Conservation (phyloP, 37 sponge, comb jelly and placozoan genomes). For the Aplysina aerophoba region DNA sequence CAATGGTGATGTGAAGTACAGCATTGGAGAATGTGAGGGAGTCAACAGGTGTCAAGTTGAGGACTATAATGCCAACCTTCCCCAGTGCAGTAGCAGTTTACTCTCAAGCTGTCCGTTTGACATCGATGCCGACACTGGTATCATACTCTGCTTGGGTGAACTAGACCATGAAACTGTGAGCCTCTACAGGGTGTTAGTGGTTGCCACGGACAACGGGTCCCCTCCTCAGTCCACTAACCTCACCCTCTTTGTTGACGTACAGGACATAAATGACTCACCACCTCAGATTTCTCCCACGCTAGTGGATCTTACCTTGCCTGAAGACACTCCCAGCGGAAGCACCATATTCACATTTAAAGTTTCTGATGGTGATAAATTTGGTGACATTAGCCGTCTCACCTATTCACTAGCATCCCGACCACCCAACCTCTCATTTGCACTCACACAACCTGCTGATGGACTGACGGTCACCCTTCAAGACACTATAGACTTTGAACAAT, state of each 20-base stretch:
- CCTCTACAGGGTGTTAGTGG: neutral
- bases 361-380: constrained; percentile 5
- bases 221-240: neutral
- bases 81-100: too few relatives aligned
- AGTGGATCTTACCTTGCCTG: neutral
- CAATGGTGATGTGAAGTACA: constrained; percentile 55
- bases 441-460: neutral
- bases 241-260: neutral
- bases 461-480: neutral
- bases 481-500: neutral
- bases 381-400: neutral
- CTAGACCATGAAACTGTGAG: constrained; percentile 4
- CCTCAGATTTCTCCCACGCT: neutral
- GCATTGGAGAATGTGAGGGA: neutral
- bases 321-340: neutral
- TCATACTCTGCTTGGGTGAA: neutral
- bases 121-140: neutral
- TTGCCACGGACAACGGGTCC: neutral
- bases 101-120: neutral
- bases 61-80: too few relatives aligned
- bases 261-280: constrained; percentile 25
- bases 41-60: neutral
- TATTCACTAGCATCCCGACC: neutral
- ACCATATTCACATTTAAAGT: neutral
- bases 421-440: neutral